Evolutionary conservation across 2,888 invertebrate genomes (phyloP), one percentile per base, ranked within the genome.

Genomic region (Lypha dubia): DNA sequence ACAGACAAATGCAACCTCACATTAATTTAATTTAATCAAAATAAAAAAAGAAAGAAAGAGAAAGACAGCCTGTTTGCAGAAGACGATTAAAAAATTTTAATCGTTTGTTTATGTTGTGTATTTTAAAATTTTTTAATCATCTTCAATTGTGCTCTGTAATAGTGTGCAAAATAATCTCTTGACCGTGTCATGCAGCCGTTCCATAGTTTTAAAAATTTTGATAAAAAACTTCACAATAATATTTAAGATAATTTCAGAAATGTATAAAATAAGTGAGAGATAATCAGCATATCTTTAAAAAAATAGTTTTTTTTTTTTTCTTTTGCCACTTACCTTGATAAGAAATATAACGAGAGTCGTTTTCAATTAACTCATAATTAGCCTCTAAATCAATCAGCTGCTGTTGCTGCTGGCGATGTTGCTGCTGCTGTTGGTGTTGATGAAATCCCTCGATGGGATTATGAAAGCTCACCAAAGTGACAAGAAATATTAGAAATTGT

Each of bases 251-350:
- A n/a, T n/a, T n/a, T n/a, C n/a, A n/a, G n/a, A n/a, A n/a, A n/a
- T n/a, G n/a, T n/a, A n/a, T n/a, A n/a, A n/a, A n/a, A n/a, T n/a
- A n/a, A n/a, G n/a, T n/a, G n/a, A n/a, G n/a, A n/a, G n/a, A n/a
- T n/a, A n/a, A n/a, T n/a, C n/a, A n/a, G n/a, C n/a, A n/a, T n/a
- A n/a, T n/a, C n/a, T n/a, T n/a, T n/a, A n/a, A n/a, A n/a, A n/a
- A n/a, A n/a, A n/a, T n/a, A n/a, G n/a, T n/a, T n/a, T n/a, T n/a
- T n/a, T n/a, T n/a, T n/a, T n/a, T n/a, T n/a, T n/a, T n/a, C n/a
- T n/a, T n/a, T n/a, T n/a, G n/a, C n/a, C n/a, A n/a, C 88, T 88
- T 88, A 92, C 92, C 92, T 90, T 92, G 90, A 89, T 91, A 91
- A 86, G 92, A 91, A 87, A 92, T 91, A 85, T 89, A 92, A 83